Percentiles rank a stretch among this genome's conserved stretches.
phyloP scores from a whole-genome alignment of 2,888 invertebrate genomes.

The Abscondita cerata region DNA sequence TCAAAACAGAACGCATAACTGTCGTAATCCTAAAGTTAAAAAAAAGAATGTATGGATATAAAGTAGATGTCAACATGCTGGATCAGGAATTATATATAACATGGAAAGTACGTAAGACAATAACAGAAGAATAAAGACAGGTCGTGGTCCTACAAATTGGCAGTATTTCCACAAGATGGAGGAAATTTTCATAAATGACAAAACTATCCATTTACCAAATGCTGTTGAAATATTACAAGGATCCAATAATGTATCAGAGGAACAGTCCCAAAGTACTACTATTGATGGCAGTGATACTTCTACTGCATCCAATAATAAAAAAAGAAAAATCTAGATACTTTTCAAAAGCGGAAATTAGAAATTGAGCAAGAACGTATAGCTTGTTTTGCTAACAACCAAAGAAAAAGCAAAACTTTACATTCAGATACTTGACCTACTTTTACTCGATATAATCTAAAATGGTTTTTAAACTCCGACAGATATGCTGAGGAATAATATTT shows the following conservation, averaged over 20 bases:
- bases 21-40: neutral
- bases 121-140: neutral
- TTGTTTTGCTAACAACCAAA: neutral
- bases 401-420: no score
- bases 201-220: no score
- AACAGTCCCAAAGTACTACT: neutral
- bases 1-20: neutral
- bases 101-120: neutral
- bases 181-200: no score
- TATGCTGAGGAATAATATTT: no score
- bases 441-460: no score
- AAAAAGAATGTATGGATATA: neutral
- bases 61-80: neutral
- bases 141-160: neutral
- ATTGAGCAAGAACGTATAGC: neutral
- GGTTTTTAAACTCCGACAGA: no score
- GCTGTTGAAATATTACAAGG: neutral
- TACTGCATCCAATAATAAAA: neutral
- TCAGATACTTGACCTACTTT: no score
- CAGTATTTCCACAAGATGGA: neutral
- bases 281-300: constrained; percentile 1
- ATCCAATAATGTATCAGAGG: neutral
- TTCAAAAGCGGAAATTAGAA: neutral
- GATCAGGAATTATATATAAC: neutral
- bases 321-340: neutral